Evolutionary conservation across 2,888 invertebrate species (phyloP).

Genomic region (Drosophila falleni): DNA sequence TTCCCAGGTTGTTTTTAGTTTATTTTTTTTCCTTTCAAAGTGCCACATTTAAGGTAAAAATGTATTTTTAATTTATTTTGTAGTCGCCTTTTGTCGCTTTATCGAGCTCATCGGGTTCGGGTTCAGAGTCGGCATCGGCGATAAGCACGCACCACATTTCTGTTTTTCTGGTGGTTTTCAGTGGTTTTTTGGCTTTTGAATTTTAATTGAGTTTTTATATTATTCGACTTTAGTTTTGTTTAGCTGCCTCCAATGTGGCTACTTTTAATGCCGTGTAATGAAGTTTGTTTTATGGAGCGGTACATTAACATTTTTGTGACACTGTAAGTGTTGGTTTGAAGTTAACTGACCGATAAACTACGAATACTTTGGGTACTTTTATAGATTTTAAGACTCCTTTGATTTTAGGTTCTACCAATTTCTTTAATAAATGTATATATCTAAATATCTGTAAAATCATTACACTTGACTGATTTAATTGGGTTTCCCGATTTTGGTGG

Average conservation of each 20-base stretch:
- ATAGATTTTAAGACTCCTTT: not conserved
- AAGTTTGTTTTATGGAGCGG: constrained; percentile 66
- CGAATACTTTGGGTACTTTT: constrained; percentile 19
- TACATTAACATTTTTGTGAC: constrained; percentile 53
- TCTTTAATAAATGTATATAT: not conserved
- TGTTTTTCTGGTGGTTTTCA: constrained; percentile 11
- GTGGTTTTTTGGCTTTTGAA: constrained; percentile 67
- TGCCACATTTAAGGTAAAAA: constrained; percentile 79
- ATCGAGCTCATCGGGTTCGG: constrained; percentile 70
- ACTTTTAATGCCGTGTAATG: constrained; percentile 74
- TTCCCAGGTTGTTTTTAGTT: constrained; percentile 44
- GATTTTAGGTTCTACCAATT: not conserved
- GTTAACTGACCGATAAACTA: constrained; percentile 40
- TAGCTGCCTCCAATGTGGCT: constrained; percentile 56
- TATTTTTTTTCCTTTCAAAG: constrained; percentile 65
- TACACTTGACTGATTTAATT: constrained; percentile 30
- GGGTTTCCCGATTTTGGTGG: constrained; percentile 45
- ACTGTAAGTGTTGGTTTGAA: constrained; percentile 30
- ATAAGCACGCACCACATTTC: constrained; percentile 75
- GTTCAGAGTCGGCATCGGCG: constrained; percentile 50
- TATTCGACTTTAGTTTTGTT: constrained; percentile 49
- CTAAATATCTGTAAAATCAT: constrained; percentile 12
- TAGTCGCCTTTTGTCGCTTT: constrained; percentile 68
- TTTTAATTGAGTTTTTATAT: constrained; percentile 68
- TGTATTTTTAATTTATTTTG: constrained; percentile 83